Conservation (phyloP, 2,113 vertebrate genomes). For the Lampris incognitus region DNA sequence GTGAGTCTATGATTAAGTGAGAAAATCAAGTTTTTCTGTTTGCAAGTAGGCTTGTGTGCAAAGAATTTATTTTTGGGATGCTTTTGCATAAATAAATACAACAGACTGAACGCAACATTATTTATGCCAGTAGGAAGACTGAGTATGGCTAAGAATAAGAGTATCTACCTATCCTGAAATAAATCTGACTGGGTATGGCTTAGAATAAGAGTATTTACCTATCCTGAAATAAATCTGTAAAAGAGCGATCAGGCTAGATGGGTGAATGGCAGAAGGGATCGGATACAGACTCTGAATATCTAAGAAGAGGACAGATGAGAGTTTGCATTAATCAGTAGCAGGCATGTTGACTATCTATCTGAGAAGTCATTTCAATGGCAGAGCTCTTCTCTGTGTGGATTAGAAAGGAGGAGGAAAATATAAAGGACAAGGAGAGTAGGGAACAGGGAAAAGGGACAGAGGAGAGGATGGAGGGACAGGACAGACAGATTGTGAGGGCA, state of each 20-base stretch:
- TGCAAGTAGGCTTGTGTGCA: no score
- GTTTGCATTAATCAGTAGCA: slow-evolving; percentile 61
- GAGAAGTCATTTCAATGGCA: slow-evolving; percentile 40
- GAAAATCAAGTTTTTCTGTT: neutral
- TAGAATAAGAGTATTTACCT: no score
- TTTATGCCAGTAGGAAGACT: no score
- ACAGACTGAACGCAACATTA: no score
- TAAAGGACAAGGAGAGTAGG: neutral
- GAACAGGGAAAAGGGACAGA: neutral
- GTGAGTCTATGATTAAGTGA: neutral
- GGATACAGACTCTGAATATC: slow-evolving; percentile 29
- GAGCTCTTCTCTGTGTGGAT: neutral
- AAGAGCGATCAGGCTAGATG: neutral
- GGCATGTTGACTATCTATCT: slow-evolving; percentile 40
- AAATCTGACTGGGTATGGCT: no score
- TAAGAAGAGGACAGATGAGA: slow-evolving; percentile 46
- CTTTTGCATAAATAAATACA: no score
- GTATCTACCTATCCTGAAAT: no score
- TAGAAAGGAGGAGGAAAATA: neutral
- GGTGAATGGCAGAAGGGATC: slow-evolving; percentile 12
- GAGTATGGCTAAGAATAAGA: no score
- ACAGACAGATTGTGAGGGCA: no score
- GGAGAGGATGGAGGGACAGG: neutral
- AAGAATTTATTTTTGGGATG: no score
- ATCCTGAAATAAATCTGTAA: neutral